Conservation (phyloP, 2,797 vertebrate genomes). For the Tarsius wallacei region DNA sequence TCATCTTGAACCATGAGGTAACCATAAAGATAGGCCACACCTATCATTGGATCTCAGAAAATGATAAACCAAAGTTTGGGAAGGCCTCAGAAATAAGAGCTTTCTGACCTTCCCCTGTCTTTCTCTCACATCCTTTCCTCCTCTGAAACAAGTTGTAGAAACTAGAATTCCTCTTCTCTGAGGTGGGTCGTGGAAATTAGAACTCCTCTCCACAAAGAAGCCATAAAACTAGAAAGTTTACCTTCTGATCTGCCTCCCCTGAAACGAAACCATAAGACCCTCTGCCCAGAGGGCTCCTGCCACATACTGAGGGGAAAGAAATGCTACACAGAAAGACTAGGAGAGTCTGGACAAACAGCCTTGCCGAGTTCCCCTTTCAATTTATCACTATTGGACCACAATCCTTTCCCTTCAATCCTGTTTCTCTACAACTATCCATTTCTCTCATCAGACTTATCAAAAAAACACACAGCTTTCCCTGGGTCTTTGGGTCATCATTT, state of each 20-base stretch:
- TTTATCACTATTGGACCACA: not conserved
- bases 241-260: not conserved
- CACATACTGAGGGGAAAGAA: not conserved
- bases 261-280: not conserved
- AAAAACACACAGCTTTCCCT: not conserved
- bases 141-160: not conserved
- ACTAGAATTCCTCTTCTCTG: not conserved
- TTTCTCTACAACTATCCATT: not conserved
- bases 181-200: not conserved
- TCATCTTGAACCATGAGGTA: not conserved
- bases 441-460: not conserved
- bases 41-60: not conserved
- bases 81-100: not conserved
- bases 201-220: not conserved
- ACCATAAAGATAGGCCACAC: not conserved
- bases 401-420: accelerated
- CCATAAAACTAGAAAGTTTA: not conserved
- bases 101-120: not conserved
- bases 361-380: accelerated
- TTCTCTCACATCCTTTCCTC: not conserved
- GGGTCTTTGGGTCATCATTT: not conserved
- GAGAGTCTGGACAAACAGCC: too few relatives aligned
- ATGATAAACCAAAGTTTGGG: not conserved
- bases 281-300: not conserved
- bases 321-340: not conserved